Base-by-base conservation (phyloP, 2,113 vertebrate genomes). In the Fukomys damarensis region DNA sequence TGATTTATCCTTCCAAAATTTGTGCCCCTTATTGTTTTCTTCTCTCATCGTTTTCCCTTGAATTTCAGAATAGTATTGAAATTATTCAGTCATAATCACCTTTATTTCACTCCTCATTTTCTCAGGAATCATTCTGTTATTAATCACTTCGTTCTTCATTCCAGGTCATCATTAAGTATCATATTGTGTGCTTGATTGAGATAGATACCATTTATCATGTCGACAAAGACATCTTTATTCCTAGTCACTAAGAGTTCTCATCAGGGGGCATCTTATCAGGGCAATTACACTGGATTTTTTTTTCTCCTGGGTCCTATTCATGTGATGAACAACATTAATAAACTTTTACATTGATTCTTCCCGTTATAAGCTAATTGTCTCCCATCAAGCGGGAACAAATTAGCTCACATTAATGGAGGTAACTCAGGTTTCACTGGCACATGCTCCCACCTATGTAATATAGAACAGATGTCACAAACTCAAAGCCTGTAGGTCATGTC, bases 311-410 rank as follows among this genome's bases (percentile, higher is more conserved):
- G 96, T 59, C 89, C 94, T 86, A 96, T 96, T 96, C 59, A 80
- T 70, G 89, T 94, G 96, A 96, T 94, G 89, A 93, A 97, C 86
- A 96, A 84, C 84, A 89, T 95, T 96, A 96, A 97, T 96, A 92
- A 91, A 93, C 92, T 84, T 80, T 95, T 91, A 93, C 80, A 86
- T 20, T 32, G 54, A 81, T 87, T 61, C 13, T 35, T 86, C 81
- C 84, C 90, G 92, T 72, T 38, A 70, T 94, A 96, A 95, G 89
- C 70, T 19, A 84, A 96, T n/a, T 89, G 68, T 92, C 96, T 96
- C 56, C 63, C 11, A 86, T 88, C 89, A 92, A 49, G 83, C 83
- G 96, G 93, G 96, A 96, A 94, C 85, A 93, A 93, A 98, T 96
- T 66, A 97, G 74, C 74, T 86, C 68, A 43, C 68, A n/a, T 91